These are phyloP conservation scores for Otus sunia DNA, from an alignment of 2,113 vertebrate genomes.

Conservation along the genomic window DNA sequence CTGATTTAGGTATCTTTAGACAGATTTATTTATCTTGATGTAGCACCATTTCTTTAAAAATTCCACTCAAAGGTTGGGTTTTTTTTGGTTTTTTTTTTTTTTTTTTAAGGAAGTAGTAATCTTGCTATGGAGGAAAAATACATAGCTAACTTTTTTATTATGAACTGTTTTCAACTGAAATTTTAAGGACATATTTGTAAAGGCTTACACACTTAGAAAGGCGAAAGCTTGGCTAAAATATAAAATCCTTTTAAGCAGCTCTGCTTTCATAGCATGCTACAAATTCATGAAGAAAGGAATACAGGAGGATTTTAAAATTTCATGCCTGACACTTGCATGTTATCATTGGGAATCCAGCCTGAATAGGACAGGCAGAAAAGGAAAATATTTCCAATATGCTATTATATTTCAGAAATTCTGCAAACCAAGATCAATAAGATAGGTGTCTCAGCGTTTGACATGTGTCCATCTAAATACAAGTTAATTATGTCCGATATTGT, in stretches of 20 bases:
- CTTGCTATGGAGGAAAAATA: neutral
- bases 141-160: neutral
- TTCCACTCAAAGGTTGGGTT: neutral
- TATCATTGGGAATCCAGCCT: conserved; percentile 45
- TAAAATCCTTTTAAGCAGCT: conserved; percentile 53
- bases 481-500: conserved; percentile 35
- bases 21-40: neutral
- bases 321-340: conserved; percentile 36
- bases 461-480: conserved; percentile 22
- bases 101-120: neutral
- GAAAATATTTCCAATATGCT: neutral
- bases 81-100: neutral
- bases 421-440: neutral
- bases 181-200: conserved; percentile 5
- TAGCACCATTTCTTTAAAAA: neutral
- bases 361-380: conserved; percentile 4
- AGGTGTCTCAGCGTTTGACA: conserved; percentile 12
- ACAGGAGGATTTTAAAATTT: conserved; percentile 59
- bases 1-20: neutral
- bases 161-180: neutral
- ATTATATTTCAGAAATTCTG: neutral
- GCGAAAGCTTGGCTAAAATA: conserved; percentile 29
- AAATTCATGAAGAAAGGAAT: conserved; percentile 48
- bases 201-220: neutral
- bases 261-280: conserved; percentile 22